These are phyloP conservation scores for Edolisoma coerulescens DNA, from an alignment of 2,113 vertebrate species.

Conservation along the genomic window DNA sequence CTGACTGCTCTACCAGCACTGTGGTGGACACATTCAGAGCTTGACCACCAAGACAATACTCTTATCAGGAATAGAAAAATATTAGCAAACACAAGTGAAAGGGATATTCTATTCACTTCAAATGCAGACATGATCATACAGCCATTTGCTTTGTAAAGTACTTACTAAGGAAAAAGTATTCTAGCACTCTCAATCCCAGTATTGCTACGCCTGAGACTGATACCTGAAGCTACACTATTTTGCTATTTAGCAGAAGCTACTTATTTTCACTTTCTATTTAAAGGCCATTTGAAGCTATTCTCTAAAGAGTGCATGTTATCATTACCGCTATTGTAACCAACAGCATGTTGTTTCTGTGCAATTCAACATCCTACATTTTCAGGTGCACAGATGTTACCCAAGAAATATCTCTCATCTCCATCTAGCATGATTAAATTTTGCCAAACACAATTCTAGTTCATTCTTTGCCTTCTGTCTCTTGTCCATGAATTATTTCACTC, in stretches of 20 bases:
- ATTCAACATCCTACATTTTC: not conserved
- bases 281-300: not conserved
- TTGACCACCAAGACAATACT: not conserved
- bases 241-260: not conserved
- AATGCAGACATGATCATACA: rapidly evolving
- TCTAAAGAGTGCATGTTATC: not conserved
- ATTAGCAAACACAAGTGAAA: not conserved
- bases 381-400: not conserved
- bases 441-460: not conserved
- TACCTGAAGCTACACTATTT: not conserved
- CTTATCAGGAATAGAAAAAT: not conserved
- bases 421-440: not conserved
- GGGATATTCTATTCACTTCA: not conserved
- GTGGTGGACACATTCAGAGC: not conserved
- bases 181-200: not conserved
- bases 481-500: not conserved
- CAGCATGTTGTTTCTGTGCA: not conserved
- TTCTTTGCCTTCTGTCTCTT: not conserved
- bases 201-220: not conserved
- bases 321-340: not conserved
- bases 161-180: not conserved
- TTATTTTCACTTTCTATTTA: not conserved
- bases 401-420: not conserved
- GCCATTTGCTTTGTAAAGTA: not conserved
- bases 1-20: not conserved